phyloP scores from a whole-genome alignment of 2,113 vertebrate genomes.

The Cryptotis parvus region DNA sequence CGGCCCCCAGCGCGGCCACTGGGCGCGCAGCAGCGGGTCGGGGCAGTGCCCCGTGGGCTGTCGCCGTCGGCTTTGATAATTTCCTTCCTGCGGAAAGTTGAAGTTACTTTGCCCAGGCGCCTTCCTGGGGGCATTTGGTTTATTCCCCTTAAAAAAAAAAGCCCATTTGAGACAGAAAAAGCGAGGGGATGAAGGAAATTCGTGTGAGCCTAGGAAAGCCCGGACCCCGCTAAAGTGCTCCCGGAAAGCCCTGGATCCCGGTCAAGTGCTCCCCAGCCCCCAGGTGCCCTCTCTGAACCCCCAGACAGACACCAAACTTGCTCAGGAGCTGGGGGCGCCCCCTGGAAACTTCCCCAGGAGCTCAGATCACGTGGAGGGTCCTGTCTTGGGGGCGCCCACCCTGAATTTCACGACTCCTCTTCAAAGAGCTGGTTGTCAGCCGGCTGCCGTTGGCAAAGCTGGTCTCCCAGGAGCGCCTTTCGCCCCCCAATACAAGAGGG shows the following conservation, averaged over 20 bases:
- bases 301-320: too few relatives aligned
- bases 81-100: conserved; percentile 69
- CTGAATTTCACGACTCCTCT: not conserved
- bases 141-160: not conserved
- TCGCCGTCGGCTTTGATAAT: too few relatives aligned
- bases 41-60: too few relatives aligned
- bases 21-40: too few relatives aligned
- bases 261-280: too few relatives aligned
- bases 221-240: too few relatives aligned
- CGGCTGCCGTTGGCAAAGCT: not conserved
- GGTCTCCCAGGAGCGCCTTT: not conserved
- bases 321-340: too few relatives aligned
- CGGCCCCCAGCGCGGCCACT: accelerated
- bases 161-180: not conserved
- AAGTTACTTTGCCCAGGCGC: not conserved
- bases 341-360: too few relatives aligned
- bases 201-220: too few relatives aligned
- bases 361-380: too few relatives aligned
- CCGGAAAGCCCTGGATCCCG: too few relatives aligned
- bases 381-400: not conserved
- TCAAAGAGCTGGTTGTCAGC: not conserved
- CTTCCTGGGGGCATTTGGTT: not conserved
- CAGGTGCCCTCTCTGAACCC: too few relatives aligned
- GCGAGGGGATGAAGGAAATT: not conserved
- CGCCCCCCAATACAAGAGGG: not conserved